Conservation (phyloP, 1,140 invertebrate genomes). For the Acromyrmex echinatior region DNA sequence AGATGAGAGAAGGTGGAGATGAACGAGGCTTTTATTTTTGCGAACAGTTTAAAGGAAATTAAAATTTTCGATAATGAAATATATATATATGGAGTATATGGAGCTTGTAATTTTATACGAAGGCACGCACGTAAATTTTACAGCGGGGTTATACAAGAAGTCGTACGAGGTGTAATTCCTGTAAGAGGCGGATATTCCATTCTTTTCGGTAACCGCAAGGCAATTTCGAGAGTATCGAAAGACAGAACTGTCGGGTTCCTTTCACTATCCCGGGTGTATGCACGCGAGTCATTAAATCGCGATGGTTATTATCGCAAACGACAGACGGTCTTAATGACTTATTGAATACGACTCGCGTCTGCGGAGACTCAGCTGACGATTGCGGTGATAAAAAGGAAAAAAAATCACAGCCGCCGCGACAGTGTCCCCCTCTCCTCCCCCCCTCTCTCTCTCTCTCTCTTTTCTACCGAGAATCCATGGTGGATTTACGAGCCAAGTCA, state of each 20-base stretch:
- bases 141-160: too few relatives aligned
- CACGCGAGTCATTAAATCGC: constrained; percentile 41
- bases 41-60: neutral
- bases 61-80: neutral
- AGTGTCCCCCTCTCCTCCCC: neutral
- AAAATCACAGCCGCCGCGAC: neutral
- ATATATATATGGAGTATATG: neutral
- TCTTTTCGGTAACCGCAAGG: constrained; percentile 6
- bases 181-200: constrained; percentile 34
- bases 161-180: neutral
- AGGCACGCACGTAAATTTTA: neutral
- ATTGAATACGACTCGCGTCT: constrained; percentile 17
- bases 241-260: constrained; percentile 5
- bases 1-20: neutral
- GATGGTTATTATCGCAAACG: constrained; percentile 17
- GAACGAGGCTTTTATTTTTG: neutral
- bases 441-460: neutral
- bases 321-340: constrained; percentile 24
- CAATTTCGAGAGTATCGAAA: constrained; percentile 39
- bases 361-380: constrained; percentile 26
- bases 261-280: neutral
- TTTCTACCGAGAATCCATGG: neutral
- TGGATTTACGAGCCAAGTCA: constrained; percentile 21
- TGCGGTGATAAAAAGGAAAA: neutral
- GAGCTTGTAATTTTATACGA: neutral